A percentile compares a stretch with the other conserved stretches of the same genome.
Evolutionary conservation across 2,888 invertebrate species (phyloP).

Genomic region (Sicus ferrugineus): DNA sequence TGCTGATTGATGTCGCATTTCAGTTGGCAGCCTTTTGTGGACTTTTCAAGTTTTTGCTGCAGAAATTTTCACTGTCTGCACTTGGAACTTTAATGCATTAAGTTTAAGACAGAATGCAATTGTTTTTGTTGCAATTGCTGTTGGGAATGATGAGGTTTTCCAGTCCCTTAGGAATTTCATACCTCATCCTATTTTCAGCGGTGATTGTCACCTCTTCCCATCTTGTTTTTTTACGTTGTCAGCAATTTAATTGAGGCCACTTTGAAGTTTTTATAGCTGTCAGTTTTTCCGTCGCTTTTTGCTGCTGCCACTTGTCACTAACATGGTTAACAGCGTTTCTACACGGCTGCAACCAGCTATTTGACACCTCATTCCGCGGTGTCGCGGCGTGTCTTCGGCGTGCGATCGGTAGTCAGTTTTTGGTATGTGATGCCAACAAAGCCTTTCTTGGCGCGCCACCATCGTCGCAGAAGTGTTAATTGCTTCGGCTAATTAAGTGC

Average conservation of each 20-base stretch:
- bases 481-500: too few species aligned
- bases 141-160: neutral
- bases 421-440: slow-evolving; percentile 4
- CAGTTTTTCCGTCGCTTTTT: neutral
- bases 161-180: slow-evolving; percentile 25
- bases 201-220: slow-evolving; percentile 22
- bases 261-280: slow-evolving; percentile 6
- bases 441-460: neutral
- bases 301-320: slow-evolving; percentile 22
- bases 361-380: slow-evolving; percentile 32
- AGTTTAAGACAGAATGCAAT: slow-evolving; percentile 36
- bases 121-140: neutral
- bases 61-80: slow-evolving; percentile 18
- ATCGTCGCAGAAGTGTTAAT: slow-evolving; percentile 25
- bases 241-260: slow-evolving; percentile 30
- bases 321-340: slow-evolving; percentile 33
- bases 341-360: slow-evolving; percentile 29
- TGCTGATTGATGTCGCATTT: neutral
- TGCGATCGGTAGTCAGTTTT: slow-evolving; percentile 8
- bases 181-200: slow-evolving; percentile 4
- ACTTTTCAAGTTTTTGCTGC: neutral
- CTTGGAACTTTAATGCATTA: slow-evolving; percentile 40
- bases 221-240: neutral
- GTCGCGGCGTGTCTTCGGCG: slow-evolving; percentile 11
- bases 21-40: slow-evolving; percentile 5